Percentiles rank a stretch among this genome's conserved stretches.
Evolutionary conservation across 1,140 invertebrate genomes (phyloP).

Genomic region (Brachionus plicatilis): DNA sequence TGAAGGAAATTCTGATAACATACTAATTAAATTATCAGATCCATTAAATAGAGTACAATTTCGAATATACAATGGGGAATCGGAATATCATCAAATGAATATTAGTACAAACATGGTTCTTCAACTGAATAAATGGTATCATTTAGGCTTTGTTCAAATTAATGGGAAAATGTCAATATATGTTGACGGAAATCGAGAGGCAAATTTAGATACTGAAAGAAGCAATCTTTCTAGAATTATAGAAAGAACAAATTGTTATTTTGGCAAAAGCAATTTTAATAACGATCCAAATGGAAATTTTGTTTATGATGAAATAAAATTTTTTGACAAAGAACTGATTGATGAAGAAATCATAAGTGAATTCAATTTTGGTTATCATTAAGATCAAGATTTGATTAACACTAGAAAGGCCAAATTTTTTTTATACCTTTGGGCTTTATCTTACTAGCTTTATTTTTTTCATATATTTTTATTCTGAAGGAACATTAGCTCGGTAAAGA

Average conservation of each 20-base stretch:
- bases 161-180: neutral
- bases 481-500: too few relatives aligned
- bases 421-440: too few relatives aligned
- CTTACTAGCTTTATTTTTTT: too few relatives aligned
- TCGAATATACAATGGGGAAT: neutral
- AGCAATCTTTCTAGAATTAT: neutral
- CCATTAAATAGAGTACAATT: neutral
- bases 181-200: neutral
- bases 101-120: neutral
- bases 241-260: neutral
- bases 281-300: neutral
- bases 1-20: neutral
- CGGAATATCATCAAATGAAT: neutral
- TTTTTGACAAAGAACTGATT: neutral
- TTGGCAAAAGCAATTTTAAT: neutral
- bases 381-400: neutral
- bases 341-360: neutral
- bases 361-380: neutral
- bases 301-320: neutral
- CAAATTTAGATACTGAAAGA: neutral
- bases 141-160: neutral
- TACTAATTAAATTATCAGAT: neutral
- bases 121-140: neutral
- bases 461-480: too few relatives aligned
- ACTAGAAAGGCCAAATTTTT: too few relatives aligned